Percentiles rank a stretch among this genome's conserved stretches.
Evolutionary conservation across 2,113 vertebrate genomes (phyloP).

Genomic region (Dicentrarchus labrax): DNA sequence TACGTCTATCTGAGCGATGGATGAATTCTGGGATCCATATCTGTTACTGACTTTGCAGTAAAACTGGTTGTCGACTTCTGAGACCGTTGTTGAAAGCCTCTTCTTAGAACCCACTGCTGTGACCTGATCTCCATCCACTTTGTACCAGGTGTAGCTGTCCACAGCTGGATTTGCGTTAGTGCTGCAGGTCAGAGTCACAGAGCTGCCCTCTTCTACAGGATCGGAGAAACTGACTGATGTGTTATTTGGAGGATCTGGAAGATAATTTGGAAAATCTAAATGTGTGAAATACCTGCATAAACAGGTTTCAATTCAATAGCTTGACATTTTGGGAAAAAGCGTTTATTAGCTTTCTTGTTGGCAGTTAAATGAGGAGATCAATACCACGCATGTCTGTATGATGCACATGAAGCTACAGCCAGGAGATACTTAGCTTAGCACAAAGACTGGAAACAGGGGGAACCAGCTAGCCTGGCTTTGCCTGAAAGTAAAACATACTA

Average conservation of each 20-base stretch:
- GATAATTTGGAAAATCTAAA: conserved; percentile 5
- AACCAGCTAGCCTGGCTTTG: too few relatives aligned
- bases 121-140: conserved; percentile 50
- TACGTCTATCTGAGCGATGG: conserved; percentile 63
- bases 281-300: neutral
- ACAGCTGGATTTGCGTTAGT: conserved; percentile 73
- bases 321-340: too few relatives aligned
- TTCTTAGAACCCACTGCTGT: conserved; percentile 26
- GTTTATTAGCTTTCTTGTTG: too few relatives aligned
- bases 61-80: conserved; percentile 55
- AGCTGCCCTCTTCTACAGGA: conserved; percentile 62
- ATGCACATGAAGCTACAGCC: too few relatives aligned
- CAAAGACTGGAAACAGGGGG: too few relatives aligned
- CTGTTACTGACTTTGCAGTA: conserved; percentile 68
- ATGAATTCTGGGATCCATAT: conserved; percentile 71
- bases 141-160: conserved; percentile 78
- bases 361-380: too few relatives aligned
- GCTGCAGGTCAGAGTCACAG: conserved; percentile 73
- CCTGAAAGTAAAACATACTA: too few relatives aligned
- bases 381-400: too few relatives aligned
- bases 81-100: neutral
- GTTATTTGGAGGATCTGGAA: conserved; percentile 78
- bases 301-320: too few relatives aligned
- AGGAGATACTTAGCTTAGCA: too few relatives aligned
- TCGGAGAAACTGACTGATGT: conserved; percentile 55